Percentiles rank a stretch among this genome's conserved stretches.
These are phyloP conservation scores for Orchesellides sinensis DNA, from an alignment of 2,888 invertebrate species.

Conservation along the genomic window DNA sequence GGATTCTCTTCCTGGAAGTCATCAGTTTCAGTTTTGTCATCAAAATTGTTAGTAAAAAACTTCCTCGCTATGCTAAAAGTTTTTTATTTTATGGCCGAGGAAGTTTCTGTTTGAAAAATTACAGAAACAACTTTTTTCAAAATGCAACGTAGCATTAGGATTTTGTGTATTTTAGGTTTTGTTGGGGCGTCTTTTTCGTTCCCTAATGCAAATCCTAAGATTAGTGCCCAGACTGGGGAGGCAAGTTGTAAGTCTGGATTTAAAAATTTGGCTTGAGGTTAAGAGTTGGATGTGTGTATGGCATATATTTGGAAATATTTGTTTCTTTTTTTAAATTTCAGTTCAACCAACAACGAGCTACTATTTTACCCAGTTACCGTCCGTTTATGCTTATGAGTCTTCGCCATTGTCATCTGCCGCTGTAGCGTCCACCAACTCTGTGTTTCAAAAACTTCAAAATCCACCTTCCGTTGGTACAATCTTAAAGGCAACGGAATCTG, in stretches of 20 bases:
- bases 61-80: background rate
- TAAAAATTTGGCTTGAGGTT: too few relatives aligned
- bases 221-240: conserved; percentile 16
- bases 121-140: too few relatives aligned
- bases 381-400: background rate
- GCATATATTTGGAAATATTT: background rate
- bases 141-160: conserved; percentile 8
- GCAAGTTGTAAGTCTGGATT: too few relatives aligned
- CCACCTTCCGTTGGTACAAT: background rate
- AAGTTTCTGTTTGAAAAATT: background rate
- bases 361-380: background rate
- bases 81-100: background rate
- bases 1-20: conserved; percentile 28
- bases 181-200: background rate
- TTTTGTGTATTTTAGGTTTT: background rate
- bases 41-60: background rate
- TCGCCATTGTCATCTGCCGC: background rate
- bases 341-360: background rate
- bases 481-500: background rate
- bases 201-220: conserved; percentile 1
- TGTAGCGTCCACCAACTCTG: background rate
- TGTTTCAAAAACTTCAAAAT: background rate
- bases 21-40: conserved; percentile 36
- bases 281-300: background rate
- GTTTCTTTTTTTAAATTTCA: too few relatives aligned